These are phyloP conservation scores for Porites lobata DNA, from an alignment of 92 coral and sea anemone genomes.

Conservation along the genomic window DNA sequence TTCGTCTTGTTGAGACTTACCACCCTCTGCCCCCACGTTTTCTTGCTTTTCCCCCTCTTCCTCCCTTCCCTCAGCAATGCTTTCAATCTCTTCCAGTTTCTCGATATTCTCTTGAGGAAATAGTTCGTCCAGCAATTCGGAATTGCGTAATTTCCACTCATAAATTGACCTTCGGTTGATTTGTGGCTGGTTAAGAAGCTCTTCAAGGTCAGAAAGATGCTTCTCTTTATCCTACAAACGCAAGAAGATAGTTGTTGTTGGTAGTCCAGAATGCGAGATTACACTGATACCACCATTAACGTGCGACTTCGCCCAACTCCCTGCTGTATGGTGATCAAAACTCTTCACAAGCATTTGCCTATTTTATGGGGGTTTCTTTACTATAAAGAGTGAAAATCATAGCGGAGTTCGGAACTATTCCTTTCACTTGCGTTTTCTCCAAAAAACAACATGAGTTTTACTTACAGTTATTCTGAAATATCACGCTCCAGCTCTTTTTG, in stretches of 20 bases:
- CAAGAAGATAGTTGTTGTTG: background rate
- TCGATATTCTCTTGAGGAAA: constrained; percentile 1
- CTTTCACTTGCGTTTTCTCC: no score
- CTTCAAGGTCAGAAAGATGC: constrained; percentile 80
- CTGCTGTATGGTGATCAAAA: no score
- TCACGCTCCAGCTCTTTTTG: no score
- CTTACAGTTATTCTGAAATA: no score
- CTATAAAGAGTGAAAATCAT: no score
- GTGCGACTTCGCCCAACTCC: background rate
- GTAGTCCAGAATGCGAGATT: background rate
- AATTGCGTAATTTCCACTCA: constrained; percentile 81
- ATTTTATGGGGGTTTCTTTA: no score
- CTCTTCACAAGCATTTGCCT: no score
- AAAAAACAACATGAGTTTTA: no score
- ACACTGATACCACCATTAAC: background rate
- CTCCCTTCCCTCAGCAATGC: constrained; percentile 8
- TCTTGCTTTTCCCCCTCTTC: constrained; percentile 20
- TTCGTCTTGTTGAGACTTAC: background rate
- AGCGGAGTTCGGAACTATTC: no score
- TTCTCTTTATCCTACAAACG: constrained; percentile 81
- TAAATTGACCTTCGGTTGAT: constrained; percentile 75
- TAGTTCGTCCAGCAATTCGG: constrained; percentile 64
- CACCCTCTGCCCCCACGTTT: background rate
- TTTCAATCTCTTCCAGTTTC: background rate
- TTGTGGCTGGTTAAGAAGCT: constrained; percentile 72